Evolutionary conservation across 2,113 vertebrate genomes (phyloP).

Genomic region (Propithecus coquereli): DNA sequence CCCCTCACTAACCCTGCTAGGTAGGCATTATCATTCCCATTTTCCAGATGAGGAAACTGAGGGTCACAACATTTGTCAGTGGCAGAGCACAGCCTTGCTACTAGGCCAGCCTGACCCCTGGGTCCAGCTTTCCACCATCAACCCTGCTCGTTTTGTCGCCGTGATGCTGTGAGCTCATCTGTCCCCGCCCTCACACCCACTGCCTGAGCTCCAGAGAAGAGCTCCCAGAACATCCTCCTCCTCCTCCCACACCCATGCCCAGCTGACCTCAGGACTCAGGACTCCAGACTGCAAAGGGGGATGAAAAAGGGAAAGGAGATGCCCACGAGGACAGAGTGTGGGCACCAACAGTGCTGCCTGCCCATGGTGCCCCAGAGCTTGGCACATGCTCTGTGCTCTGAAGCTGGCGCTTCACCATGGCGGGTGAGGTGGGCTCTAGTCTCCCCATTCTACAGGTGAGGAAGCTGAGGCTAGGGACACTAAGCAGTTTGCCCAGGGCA

Average conservation of each 20-base stretch:
- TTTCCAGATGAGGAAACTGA: background rate
- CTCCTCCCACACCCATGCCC: background rate
- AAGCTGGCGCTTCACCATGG: background rate
- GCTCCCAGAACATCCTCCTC: background rate
- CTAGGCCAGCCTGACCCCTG: background rate
- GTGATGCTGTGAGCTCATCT: background rate
- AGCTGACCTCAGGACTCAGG: conserved; percentile 22
- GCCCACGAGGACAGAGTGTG: background rate
- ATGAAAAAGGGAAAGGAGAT: background rate
- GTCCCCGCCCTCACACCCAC: background rate
- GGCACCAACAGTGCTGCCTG: background rate
- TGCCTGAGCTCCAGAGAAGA: background rate
- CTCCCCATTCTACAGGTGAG: background rate
- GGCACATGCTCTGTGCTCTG: background rate
- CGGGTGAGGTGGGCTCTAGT: background rate
- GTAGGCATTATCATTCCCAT: background rate
- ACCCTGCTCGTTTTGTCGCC: background rate
- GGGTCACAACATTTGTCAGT: background rate
- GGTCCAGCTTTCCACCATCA: background rate
- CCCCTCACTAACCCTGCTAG: background rate
- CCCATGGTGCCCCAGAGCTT: background rate
- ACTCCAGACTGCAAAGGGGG: background rate
- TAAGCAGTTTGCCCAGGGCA: background rate
- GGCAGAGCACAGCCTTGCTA: background rate
- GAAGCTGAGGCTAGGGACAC: background rate